Evolutionary conservation across 2,113 vertebrate species (phyloP), one percentile per base, ranked within the genome.

Genomic region (Serilophus lunatus): DNA sequence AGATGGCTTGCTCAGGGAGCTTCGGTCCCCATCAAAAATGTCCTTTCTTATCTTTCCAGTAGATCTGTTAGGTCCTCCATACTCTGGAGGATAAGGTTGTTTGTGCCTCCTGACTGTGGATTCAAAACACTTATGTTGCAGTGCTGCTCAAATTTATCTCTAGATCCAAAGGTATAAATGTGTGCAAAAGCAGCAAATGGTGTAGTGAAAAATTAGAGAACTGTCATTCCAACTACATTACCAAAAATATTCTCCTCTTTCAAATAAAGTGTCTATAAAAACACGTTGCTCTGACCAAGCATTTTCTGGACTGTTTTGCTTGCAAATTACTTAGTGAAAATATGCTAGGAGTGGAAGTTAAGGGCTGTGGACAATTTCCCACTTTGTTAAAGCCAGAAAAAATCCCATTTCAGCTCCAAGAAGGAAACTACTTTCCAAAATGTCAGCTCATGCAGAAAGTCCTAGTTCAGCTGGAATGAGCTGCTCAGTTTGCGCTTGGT

Each of bases 391-490:
- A 88, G 88, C 91, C 80, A 86, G 88, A 95, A 96, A n/a, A 95
- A 95, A 96, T 87, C 87, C 50, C 63, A 68, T 87, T 57, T 82
- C 75, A 45, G 70, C 91, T 96, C 93, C 92, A 94, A 92, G 89
- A 93, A 94, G 84, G 88, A 94, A 95, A 86, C 72, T 72, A 72
- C 95, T 76, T 92, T 80, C 96, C 85, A 96, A 94, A 96, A 88
- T 94, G 82, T 89, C 66, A 66, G 53, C 69, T 93, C 90, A 49
- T 83, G 90, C 87, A 95, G 75, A 94, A 94, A 93, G 80, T 88
- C 92, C 80, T 4, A 2, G 84, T 93, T 93, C 91, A 90, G 57
- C 80, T 96, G 92, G 94, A 97, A 94, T 1, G 36, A 89, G 61
- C 69, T 1, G 7, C 61, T 91, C 63, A 2, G 1, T 88, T 92